Base-by-base conservation (phyloP, 2,888 invertebrate genomes). In the Xanthorhoe designata region DNA sequence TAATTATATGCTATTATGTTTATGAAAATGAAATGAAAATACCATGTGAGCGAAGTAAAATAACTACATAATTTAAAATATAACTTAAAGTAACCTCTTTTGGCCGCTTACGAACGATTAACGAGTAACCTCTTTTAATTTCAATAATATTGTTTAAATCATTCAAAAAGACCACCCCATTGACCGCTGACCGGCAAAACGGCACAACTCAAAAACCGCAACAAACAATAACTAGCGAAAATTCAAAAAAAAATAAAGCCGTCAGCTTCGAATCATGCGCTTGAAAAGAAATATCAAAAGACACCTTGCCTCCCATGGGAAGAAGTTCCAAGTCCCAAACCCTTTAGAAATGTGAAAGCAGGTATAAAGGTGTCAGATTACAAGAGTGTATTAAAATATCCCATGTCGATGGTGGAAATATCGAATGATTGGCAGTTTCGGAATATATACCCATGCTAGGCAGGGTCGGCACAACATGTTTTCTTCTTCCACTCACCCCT, bases 261-360 rank as follows among this genome's bases (percentile, higher is more conserved):
- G 67, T 15, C 60, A 56, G 49, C 57, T 57, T 38, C 57, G 24
- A 69, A 67, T 61, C 62, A 62, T 54, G 54, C 58, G 56, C 62
- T 57, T 56, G 57, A 54, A 68, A 59, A 66, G 58, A 61, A 18
- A 60, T 19, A 63, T 60, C 67, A 61, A 50, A 64, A 56, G 61
- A 70, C 76, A 76, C 73, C 76, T 76, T 75, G 74, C 73, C 62
- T 64, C 75, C 66, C 72, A 69, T 71, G 75, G 69, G 77, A 73
- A 73, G 69, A 53, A 55, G 58, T 53, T 32, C 68, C 64, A 52
- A 58, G 15, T 50, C 35, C 52, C 42, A 18, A 66, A 68, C 70
- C 68, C 67, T 71, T 71, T 64, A 64, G 58, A 55, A 50, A 55
- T 64, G 66, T 65, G 65, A 64, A 69, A 66, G 63, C 65, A 69